Conservation (phyloP, 2,888 invertebrate genomes). For the Tipula unca region DNA sequence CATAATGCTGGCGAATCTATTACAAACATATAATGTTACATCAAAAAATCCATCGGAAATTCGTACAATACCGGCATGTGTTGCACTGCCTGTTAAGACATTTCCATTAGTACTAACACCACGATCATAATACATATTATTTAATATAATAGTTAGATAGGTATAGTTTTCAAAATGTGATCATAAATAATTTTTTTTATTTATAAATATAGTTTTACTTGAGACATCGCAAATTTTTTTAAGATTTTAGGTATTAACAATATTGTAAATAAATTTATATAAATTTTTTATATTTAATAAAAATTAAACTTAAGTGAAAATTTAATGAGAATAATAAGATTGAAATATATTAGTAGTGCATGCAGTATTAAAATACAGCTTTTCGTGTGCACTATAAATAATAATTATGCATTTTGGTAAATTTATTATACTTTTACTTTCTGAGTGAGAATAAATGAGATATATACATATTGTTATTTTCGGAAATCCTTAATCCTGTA, state of each 20-base stretch:
- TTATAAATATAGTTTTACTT: background rate
- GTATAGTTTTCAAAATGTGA: background rate
- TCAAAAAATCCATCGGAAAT: slow-evolving; percentile 47
- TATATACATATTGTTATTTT: too few relatives aligned
- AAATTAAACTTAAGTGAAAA: background rate
- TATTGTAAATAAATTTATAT: background rate
- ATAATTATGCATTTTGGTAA: background rate
- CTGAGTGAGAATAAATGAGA: too few relatives aligned
- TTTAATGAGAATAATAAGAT: background rate
- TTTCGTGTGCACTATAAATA: background rate
- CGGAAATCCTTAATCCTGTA: too few relatives aligned
- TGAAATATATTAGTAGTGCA: background rate
- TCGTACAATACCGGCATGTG: slow-evolving; percentile 56
- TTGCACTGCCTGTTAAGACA: slow-evolving; percentile 65
- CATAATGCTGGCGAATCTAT: slow-evolving; percentile 59
- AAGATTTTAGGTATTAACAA: background rate
- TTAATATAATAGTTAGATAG: background rate
- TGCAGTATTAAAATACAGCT: background rate
- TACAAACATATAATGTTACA: slow-evolving; percentile 61
- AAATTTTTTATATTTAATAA: background rate
- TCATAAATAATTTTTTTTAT: background rate
- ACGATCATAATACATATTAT: slow-evolving; percentile 30
- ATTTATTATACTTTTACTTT: background rate
- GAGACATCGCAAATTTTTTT: background rate
- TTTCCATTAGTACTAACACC: slow-evolving; percentile 54